Conservation (phyloP, 2,797 vertebrate species). For the Eurystomus glaucurus region DNA sequence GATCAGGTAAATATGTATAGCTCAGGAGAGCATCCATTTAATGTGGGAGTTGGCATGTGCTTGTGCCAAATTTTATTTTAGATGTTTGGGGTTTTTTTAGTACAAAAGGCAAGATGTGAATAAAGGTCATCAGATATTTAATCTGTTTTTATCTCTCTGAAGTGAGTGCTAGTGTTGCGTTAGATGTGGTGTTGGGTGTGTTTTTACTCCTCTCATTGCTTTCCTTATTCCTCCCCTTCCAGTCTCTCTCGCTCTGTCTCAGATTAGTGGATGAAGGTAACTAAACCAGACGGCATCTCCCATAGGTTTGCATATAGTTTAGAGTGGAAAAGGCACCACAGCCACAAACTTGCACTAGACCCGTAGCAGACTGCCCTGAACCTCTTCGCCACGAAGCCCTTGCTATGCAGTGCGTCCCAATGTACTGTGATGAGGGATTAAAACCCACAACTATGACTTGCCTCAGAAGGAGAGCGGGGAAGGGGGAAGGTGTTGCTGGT, state of each 20-base stretch:
- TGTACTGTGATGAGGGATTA: not conserved
- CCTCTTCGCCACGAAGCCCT: not conserved
- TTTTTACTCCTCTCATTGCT: not conserved
- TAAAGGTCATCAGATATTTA: not conserved
- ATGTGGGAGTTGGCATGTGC: not conserved
- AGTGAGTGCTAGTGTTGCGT: not conserved
- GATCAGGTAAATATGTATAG: not conserved
- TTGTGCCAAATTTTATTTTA: not conserved
- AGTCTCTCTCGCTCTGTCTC: not conserved
- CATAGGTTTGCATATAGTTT: accelerated
- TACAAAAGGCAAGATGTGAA: not conserved
- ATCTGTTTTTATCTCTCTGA: not conserved
- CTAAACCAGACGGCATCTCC: not conserved
- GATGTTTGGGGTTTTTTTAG: not conserved
- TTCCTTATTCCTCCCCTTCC: not conserved
- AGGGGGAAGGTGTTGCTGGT: not conserved
- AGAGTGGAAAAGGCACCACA: not conserved
- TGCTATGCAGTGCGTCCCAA: accelerated
- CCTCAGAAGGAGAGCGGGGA: not conserved
- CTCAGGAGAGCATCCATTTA: not conserved
- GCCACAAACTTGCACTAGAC: not conserved
- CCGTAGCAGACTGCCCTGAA: not conserved
- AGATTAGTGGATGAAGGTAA: not conserved
- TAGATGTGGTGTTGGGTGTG: not conserved
- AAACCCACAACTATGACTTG: not conserved